phyloP scores from a whole-genome alignment of 2,888 invertebrate species.

The Petrophora chlorosata region DNA sequence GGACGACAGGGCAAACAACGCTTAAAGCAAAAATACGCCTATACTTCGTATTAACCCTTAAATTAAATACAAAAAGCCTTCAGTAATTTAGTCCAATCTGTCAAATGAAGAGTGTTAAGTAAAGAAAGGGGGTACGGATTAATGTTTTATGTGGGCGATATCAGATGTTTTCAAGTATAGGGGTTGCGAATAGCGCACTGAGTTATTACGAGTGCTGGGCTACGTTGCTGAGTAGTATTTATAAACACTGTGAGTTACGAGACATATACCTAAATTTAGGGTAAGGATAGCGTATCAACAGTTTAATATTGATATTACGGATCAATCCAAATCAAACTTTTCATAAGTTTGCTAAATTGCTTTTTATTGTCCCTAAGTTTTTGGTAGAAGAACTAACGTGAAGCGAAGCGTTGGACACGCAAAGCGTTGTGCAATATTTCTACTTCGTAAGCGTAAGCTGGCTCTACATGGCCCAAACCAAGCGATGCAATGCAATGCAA shows the following conservation, averaged over 20 bases:
- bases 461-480: no score
- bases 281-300: no score
- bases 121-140: constrained; percentile 76
- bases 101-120: constrained; percentile 82
- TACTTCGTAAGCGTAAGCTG: no score
- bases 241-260: background rate
- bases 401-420: no score
- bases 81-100: constrained; percentile 80
- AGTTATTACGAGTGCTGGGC: constrained; percentile 34
- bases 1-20: constrained; percentile 62
- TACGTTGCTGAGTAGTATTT: background rate
- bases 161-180: constrained; percentile 60
- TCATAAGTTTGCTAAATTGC: no score
- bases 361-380: no score
- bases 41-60: constrained; percentile 69
- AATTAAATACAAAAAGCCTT: constrained; percentile 80
- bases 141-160: constrained; percentile 70
- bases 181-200: constrained; percentile 42
- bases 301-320: no score
- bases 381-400: no score
- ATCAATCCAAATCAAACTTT: no score
- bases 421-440: no score
- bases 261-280: no score
- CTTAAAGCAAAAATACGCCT: constrained; percentile 56
- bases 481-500: no score